Percentiles rank a stretch among this genome's conserved stretches.
Evolutionary conservation across 2,797 vertebrate genomes (phyloP).

Genomic region (Poeciliopsis presidionis): DNA sequence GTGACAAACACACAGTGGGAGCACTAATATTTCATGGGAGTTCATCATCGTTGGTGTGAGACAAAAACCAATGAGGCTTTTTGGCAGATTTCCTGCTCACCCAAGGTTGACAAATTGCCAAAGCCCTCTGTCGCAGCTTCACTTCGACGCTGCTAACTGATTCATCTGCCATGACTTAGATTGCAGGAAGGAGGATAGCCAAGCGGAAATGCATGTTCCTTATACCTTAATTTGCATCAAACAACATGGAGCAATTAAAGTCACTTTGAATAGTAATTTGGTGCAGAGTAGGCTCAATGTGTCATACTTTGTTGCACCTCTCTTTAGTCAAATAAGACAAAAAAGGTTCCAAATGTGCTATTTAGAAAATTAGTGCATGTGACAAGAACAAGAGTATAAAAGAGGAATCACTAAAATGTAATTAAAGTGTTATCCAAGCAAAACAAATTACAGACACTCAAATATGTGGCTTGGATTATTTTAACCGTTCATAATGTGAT

Average conservation of each 20-base stretch:
- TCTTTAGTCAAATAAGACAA: conserved; percentile 38
- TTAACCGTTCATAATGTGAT: not conserved
- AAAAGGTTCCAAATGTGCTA: conserved; percentile 21
- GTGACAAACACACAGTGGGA: conserved; percentile 69
- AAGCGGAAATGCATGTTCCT: conserved; percentile 65
- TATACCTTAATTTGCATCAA: conserved; percentile 71
- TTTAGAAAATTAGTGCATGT: conserved; percentile 35
- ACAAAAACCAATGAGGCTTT: conserved; percentile 70
- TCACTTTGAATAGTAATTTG: conserved; percentile 67
- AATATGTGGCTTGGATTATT: conserved; percentile 13
- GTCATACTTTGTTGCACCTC: conserved; percentile 61
- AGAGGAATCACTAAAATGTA: conserved; percentile 26
- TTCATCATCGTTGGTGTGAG: conserved; percentile 76
- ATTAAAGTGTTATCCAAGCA: conserved; percentile 40
- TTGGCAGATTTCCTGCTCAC: conserved; percentile 79
- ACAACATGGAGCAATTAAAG: conserved; percentile 67
- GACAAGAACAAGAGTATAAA: conserved; percentile 32
- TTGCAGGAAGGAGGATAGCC: conserved; percentile 64
- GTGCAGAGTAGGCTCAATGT: conserved; percentile 59
- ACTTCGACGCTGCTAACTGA: conserved; percentile 72
- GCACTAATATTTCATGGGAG: conserved; percentile 73
- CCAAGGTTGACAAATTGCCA: conserved; percentile 79
- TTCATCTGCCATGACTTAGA: conserved; percentile 78
- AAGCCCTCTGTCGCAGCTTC: conserved; percentile 73
- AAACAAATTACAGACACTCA: conserved; percentile 22